Percentiles rank a stretch among this genome's conserved stretches.
phyloP scores from a whole-genome alignment of 2,797 vertebrate species.

The Darevskia nairensis region DNA sequence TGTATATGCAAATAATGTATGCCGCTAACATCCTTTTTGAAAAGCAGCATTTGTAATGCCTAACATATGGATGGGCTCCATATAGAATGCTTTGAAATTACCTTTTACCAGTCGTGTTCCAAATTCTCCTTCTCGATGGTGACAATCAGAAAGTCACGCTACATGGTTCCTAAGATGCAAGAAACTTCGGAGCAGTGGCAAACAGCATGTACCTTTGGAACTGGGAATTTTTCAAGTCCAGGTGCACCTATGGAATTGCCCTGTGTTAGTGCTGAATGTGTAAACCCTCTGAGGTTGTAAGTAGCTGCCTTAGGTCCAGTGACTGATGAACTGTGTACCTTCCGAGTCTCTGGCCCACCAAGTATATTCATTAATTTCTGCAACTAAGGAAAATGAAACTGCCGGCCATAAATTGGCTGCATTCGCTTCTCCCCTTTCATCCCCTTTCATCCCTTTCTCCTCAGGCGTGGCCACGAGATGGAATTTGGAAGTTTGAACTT shows the following conservation, averaged over 20 bases:
- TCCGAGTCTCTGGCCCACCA: background rate
- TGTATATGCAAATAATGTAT: background rate
- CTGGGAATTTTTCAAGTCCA: background rate
- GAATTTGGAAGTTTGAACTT: background rate
- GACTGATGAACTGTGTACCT: background rate
- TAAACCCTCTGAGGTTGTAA: background rate
- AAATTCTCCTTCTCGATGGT: background rate
- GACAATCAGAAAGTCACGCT: background rate
- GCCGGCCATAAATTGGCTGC: background rate
- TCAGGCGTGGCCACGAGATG: background rate
- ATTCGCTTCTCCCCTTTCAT: background rate
- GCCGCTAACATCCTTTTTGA: constrained; percentile 31
- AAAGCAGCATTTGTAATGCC: constrained; percentile 19
- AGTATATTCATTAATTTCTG: background rate
- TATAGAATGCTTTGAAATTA: background rate
- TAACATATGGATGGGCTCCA: background rate
- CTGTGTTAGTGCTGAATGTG: background rate
- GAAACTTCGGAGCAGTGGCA: background rate
- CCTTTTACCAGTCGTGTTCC: constrained; percentile 30
- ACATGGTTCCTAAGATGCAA: background rate
- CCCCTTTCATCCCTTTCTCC: background rate
- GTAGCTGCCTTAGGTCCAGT: background rate
- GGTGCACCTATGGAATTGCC: background rate
- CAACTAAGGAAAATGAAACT: background rate
- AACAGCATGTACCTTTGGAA: background rate